Evolutionary conservation across 2,888 invertebrate species (phyloP).

Genomic region (Epistrophe grossulariae): DNA sequence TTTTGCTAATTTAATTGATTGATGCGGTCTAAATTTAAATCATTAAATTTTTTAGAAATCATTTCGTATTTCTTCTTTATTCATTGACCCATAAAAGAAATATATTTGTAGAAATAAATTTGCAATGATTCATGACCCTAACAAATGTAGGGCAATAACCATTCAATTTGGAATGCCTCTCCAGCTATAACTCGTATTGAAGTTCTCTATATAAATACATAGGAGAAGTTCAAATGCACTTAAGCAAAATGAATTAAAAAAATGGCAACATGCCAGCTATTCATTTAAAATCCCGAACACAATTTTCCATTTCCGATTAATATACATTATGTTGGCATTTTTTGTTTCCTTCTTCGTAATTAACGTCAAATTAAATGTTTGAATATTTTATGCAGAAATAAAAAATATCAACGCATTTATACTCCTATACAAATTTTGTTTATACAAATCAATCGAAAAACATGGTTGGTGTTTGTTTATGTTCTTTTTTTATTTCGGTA

Average conservation of each 20-base stretch:
- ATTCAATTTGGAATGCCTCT: not conserved
- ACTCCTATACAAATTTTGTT: not conserved
- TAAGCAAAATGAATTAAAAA: not conserved
- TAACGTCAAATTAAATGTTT: constrained; percentile 28
- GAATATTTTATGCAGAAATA: constrained; percentile 11
- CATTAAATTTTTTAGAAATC: not conserved
- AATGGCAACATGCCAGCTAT: constrained; percentile 10
- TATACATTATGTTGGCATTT: not conserved
- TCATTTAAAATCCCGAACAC: not conserved
- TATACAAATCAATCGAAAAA: constrained; percentile 16
- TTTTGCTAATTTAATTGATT: not conserved
- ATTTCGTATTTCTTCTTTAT: not conserved
- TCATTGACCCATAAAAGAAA: not conserved
- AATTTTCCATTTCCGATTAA: not conserved
- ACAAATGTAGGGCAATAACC: constrained; percentile 7
- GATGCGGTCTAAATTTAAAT: not conserved
- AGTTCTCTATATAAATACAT: not conserved
- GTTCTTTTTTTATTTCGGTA: not conserved
- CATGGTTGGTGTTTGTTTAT: not conserved
- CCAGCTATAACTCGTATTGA: not conserved
- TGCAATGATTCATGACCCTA: not conserved
- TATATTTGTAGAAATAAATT: not conserved
- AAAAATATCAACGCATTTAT: constrained; percentile 15
- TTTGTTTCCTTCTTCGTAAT: not conserved
- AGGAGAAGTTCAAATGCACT: not conserved